Conservation (phyloP, 2,888 invertebrate species). For the Yponomeuta sedellus region DNA sequence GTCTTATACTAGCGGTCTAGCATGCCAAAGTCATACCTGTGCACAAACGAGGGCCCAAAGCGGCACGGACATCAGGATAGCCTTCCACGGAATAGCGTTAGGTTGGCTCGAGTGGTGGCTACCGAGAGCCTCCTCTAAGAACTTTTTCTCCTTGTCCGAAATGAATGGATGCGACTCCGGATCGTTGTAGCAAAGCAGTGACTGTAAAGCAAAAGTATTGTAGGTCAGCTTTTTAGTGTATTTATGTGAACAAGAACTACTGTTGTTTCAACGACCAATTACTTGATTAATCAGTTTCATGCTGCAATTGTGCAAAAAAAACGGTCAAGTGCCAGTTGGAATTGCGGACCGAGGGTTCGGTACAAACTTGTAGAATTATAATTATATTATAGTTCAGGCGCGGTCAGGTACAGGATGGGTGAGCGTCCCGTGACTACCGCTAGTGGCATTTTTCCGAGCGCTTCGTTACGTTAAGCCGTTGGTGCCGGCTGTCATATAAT, state of each 20-base stretch:
- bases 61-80: slow-evolving; percentile 81
- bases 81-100: slow-evolving; percentile 82
- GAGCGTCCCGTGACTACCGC: too few species aligned
- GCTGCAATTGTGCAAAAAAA: too few species aligned
- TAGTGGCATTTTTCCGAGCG: too few species aligned
- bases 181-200: slow-evolving; percentile 79
- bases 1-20: neutral
- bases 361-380: too few species aligned
- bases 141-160: slow-evolving; percentile 81
- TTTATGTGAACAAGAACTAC: neutral
- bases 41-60: slow-evolving; percentile 86
- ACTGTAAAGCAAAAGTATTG: slow-evolving; percentile 43
- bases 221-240: neutral
- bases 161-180: slow-evolving; percentile 86
- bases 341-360: too few species aligned
- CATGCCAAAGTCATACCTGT: slow-evolving; percentile 56
- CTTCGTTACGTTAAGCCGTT: too few species aligned
- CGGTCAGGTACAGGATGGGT: too few species aligned
- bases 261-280: too few species aligned
- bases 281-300: too few species aligned
- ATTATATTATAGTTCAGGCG: too few species aligned
- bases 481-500: too few species aligned
- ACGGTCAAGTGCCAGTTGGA: too few species aligned
- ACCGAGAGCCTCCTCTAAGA: slow-evolving; percentile 79
- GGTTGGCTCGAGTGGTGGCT: slow-evolving; percentile 69